A percentile compares a stretch with the other conserved stretches of the same genome.
Conservation (phyloP, 2,888 invertebrate species). For the Apotomis betuletana region DNA sequence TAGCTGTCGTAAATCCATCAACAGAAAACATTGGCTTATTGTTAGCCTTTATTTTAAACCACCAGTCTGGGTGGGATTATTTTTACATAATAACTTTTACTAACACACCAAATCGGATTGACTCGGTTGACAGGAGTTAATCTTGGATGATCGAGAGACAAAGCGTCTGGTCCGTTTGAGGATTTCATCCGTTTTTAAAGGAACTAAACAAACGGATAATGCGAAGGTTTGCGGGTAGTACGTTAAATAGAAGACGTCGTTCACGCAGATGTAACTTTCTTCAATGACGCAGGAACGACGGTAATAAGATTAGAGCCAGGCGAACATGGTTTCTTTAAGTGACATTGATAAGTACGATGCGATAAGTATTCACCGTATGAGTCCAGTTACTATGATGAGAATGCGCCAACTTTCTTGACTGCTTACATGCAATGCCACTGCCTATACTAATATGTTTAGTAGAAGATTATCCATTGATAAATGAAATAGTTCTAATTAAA, state of each 20-base stretch:
- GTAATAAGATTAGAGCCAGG: constrained; percentile 30
- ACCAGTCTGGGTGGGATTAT: constrained; percentile 42
- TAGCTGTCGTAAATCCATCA: constrained; percentile 42
- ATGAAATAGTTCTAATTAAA: too few species aligned
- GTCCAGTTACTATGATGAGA: constrained; percentile 16
- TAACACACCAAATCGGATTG: constrained; percentile 42
- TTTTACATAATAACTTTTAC: constrained; percentile 42
- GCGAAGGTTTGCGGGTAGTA: constrained; percentile 30
- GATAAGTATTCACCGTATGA: constrained; percentile 12
- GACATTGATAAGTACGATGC: constrained; percentile 21
- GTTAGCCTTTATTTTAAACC: constrained; percentile 39
- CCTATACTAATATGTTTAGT: background rate
- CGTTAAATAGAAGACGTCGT: constrained; percentile 34
- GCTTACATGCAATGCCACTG: constrained; percentile 11
- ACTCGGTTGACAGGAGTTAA: constrained; percentile 41
- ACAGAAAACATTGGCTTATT: constrained; percentile 41
- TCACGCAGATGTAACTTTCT: constrained; percentile 34
- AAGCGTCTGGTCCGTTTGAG: constrained; percentile 40
- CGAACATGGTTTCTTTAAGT: constrained; percentile 21
- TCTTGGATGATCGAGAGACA: constrained; percentile 41
- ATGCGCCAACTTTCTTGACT: constrained; percentile 6
- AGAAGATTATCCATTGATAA: background rate
- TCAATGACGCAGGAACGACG: constrained; percentile 23
- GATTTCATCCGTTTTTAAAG: constrained; percentile 30
- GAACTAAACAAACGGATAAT: constrained; percentile 34